Evolutionary conservation across 2,888 invertebrate genomes (phyloP).

Genomic region (Incurvaria masculella): DNA sequence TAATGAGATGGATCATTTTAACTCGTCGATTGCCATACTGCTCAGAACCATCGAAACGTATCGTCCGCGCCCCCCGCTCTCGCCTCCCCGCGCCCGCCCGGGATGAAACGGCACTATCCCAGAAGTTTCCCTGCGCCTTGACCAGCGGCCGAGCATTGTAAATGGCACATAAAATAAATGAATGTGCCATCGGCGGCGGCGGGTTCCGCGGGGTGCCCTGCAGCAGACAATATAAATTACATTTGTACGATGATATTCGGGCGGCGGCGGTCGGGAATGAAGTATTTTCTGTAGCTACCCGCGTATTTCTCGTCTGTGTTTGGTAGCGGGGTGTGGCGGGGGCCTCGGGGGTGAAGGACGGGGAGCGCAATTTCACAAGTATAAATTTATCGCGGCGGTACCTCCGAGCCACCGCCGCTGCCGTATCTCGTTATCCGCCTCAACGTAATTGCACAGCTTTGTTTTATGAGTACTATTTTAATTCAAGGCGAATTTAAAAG

Average conservation of each 20-base stretch:
- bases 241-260: slow-evolving; percentile 58
- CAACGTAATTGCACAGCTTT: slow-evolving; percentile 37
- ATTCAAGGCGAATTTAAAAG: slow-evolving; percentile 2
- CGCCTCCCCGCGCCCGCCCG: neutral
- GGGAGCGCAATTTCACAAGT: slow-evolving; percentile 21
- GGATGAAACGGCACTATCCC: slow-evolving; percentile 3
- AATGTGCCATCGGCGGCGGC: slow-evolving; percentile 44
- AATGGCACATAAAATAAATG: slow-evolving; percentile 61
- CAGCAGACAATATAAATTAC: slow-evolving; percentile 61
- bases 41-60: neutral
- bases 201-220: slow-evolving; percentile 47
- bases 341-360: neutral
- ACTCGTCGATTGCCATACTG: neutral
- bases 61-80: slow-evolving; percentile 15
- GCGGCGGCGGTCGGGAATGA: slow-evolving; percentile 37
- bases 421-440: slow-evolving; percentile 33
- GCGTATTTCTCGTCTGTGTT: neutral
- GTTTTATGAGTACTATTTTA: slow-evolving; percentile 21
- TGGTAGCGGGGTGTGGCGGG: neutral
- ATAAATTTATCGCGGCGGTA: slow-evolving; percentile 23
- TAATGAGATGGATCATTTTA: no score
- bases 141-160: slow-evolving; percentile 61
- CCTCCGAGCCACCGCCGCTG: slow-evolving; percentile 19
- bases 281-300: slow-evolving; percentile 48
- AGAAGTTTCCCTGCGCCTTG: slow-evolving; percentile 43